Base-by-base conservation (phyloP, 2,113 vertebrate species). In the Callionymus lyra region DNA sequence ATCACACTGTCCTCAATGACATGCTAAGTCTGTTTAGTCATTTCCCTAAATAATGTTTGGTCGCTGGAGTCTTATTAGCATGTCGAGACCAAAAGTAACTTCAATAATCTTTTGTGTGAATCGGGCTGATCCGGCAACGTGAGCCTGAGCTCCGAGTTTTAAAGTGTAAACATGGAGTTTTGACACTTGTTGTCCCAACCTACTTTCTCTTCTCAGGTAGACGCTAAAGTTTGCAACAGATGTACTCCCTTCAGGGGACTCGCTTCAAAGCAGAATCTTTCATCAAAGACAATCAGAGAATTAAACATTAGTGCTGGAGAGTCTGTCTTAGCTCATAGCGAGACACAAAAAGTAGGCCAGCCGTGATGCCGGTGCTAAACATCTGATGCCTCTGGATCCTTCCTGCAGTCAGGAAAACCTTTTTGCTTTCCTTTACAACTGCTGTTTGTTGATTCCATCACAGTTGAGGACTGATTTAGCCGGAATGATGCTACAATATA, bases 271-370 rank as follows among this genome's bases (percentile, higher is more conserved):
- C 64, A 77, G 74, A 80, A 77, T 75, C 63, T 47, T 72, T 77
- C 64, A 80, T 80, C 74, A 80, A 77, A 80, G 77, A 75, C 71
- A 70, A 68, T 53, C 17, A 34, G 57, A 56, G 77, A 80, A 77
- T 77, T 62, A 75, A 77, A 80, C 74, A 77, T 59, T 56, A 75
- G 70, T 65, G 63, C 57, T 46, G 35, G 40, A 48, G 44, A 56
- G 48, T 11, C 37, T 31, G 59, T 63, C 57, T 70, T 49, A 18
- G 50, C 66, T 68, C 45, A 12, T 9, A 69, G 69, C 65, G 32
- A 63, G 38, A 52, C 41, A 16, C 34, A 19, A 19, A 62, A 80
- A 73, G 34, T 75, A 75, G 74, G 77, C 36, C 77, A 71, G 44
- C 31, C 70, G 46, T 59, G 60, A 46, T 37, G 41, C 3, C 17